These are phyloP conservation scores for Diadegma fenestrale DNA, from an alignment of 2,888 invertebrate species.

Conservation along the genomic window DNA sequence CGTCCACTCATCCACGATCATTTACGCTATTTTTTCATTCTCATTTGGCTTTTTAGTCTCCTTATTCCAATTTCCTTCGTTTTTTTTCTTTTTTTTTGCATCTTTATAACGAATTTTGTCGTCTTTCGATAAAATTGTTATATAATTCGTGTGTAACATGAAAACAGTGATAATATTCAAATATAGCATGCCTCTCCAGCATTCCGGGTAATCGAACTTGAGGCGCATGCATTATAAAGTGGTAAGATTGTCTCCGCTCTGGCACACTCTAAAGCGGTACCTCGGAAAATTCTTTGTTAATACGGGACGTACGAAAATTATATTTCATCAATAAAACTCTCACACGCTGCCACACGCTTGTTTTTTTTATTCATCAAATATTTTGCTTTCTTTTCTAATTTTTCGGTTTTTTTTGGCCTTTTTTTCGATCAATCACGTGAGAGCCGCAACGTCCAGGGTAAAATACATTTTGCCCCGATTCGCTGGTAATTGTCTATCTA, in stretches of 20 bases:
- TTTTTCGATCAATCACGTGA: slow-evolving; percentile 62
- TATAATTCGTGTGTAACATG: slow-evolving; percentile 70
- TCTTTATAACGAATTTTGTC: neutral
- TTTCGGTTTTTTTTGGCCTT: slow-evolving; percentile 9
- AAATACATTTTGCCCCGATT: slow-evolving; percentile 28
- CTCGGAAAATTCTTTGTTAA: slow-evolving; percentile 73
- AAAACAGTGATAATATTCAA: slow-evolving; percentile 70
- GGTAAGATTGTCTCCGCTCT: slow-evolving; percentile 69
- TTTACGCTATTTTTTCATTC: slow-evolving; percentile 1
- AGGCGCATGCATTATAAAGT: slow-evolving; percentile 72
- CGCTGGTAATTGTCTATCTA: slow-evolving; percentile 27
- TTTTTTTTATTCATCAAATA: neutral
- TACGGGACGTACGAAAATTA: slow-evolving; percentile 61
- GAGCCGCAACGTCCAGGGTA: slow-evolving; percentile 52
- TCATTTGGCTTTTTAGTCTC: slow-evolving; percentile 14
- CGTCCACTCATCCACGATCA: slow-evolving; percentile 51
- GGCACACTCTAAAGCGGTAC: slow-evolving; percentile 70
- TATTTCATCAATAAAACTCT: slow-evolving; percentile 27
- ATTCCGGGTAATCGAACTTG: slow-evolving; percentile 71
- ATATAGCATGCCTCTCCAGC: slow-evolving; percentile 71
- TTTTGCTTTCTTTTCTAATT: slow-evolving; percentile 37
- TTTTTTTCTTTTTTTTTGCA: slow-evolving; percentile 1
- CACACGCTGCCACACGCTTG: slow-evolving; percentile 29
- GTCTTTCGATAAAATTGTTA: slow-evolving; percentile 44
- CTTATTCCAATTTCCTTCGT: neutral